Evolutionary conservation across 1,140 invertebrate species (phyloP).

Genomic region (Papilio glaucus): DNA sequence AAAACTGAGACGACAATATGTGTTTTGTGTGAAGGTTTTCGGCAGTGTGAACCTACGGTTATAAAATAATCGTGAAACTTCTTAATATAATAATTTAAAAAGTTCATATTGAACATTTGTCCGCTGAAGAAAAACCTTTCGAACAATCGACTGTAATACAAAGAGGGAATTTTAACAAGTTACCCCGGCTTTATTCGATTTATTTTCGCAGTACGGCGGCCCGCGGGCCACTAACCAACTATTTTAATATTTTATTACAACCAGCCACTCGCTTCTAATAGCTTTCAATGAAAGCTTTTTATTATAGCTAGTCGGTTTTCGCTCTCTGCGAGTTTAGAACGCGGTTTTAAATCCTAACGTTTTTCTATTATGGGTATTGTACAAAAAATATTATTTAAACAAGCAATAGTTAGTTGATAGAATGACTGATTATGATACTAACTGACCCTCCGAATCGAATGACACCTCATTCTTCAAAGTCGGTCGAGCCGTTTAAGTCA

Average conservation of each 20-base stretch:
- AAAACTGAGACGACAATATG: no score
- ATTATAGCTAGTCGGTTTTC: slow-evolving; percentile 57
- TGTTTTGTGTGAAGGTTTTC: no score
- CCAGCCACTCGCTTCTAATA: slow-evolving; percentile 63
- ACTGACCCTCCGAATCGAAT: no score
- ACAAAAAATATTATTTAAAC: no score
- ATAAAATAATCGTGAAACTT: background rate
- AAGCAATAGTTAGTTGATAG: no score
- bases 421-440: no score
- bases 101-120: slow-evolving; percentile 31
- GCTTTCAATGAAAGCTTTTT: slow-evolving; percentile 62
- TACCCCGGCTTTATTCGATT: slow-evolving; percentile 59
- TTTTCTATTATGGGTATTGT: slow-evolving; percentile 40
- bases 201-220: slow-evolving; percentile 51
- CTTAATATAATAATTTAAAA: background rate
- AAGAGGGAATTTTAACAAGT: slow-evolving; percentile 62
- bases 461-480: no score
- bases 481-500: no score
- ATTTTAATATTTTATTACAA: slow-evolving; percentile 72
- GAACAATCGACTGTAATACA: slow-evolving; percentile 43
- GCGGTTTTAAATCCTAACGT: slow-evolving; percentile 42
- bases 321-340: slow-evolving; percentile 51
- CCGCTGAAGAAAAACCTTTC: slow-evolving; percentile 23
- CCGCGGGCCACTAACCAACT: slow-evolving; percentile 49
- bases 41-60: no score